Conservation (phyloP, 2,113 vertebrate species). For the Microcebus griseorufus region DNA sequence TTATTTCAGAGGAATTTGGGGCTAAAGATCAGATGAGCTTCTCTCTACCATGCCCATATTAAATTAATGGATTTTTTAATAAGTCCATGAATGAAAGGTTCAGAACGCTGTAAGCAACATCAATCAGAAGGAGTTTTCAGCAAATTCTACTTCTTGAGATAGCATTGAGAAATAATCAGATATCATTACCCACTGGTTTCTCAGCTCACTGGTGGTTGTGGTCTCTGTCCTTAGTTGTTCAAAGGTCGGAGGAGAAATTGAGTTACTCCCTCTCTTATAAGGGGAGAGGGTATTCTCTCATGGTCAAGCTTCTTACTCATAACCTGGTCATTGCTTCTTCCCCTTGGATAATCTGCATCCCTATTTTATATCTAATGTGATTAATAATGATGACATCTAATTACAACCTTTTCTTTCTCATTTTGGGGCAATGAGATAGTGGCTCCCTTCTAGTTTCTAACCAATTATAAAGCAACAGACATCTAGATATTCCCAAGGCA, state of each 20-base stretch:
- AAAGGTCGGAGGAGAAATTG: not conserved
- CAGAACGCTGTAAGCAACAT: not conserved
- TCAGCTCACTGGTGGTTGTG: not conserved
- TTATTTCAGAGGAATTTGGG: not conserved
- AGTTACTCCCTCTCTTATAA: not conserved
- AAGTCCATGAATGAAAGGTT: not conserved
- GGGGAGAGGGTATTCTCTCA: not conserved
- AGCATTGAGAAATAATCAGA: not conserved
- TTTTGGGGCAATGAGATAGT: not conserved
- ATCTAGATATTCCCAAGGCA: not conserved
- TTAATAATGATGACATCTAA: not conserved
- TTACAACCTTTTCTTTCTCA: slow-evolving; percentile 1
- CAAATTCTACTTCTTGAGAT: not conserved
- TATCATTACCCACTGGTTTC: not conserved
- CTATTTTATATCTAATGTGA: not conserved
- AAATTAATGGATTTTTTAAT: not conserved
- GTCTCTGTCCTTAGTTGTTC: not conserved
- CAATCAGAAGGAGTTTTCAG: not conserved
- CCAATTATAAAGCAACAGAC: not conserved
- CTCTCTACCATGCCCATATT: not conserved
- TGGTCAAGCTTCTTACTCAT: not conserved
- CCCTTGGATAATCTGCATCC: not conserved
- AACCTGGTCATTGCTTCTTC: not conserved
- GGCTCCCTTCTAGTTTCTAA: not conserved
- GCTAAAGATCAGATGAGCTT: not conserved